Conservation (phyloP, 1,140 invertebrate genomes). For the fruit fly (Drosophila melanogaster) region Release_6_plus_ISO1_MT NC_004354.4:9242001-9242500, state of each 20-base stretch:
- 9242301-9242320: neutral
- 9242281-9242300: neutral
- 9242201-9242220: slow-evolving; percentile 71
- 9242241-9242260: neutral
- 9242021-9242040: slow-evolving; percentile 73
- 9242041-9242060: slow-evolving; percentile 77
- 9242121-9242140: slow-evolving; percentile 42
- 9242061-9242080: slow-evolving; percentile 76
- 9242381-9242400: slow-evolving; percentile 54
- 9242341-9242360: slow-evolving; percentile 22
- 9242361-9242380: slow-evolving; percentile 17
- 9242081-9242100: slow-evolving; percentile 75
- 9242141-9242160: slow-evolving; percentile 69
- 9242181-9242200: slow-evolving; percentile 68
- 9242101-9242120: slow-evolving; percentile 59
- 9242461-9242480: slow-evolving; percentile 10
- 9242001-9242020: neutral
- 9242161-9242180: slow-evolving; percentile 74
- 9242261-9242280: no score
- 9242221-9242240: slow-evolving; percentile 19
- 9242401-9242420: slow-evolving; percentile 1
- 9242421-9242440: slow-evolving; percentile 30
- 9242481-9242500: slow-evolving; percentile 5
- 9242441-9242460: slow-evolving; percentile 30
- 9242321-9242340: slow-evolving; percentile 63